Base-by-base conservation (phyloP, 2,888 invertebrate species). In the Teleogryllus oceanicus region DNA sequence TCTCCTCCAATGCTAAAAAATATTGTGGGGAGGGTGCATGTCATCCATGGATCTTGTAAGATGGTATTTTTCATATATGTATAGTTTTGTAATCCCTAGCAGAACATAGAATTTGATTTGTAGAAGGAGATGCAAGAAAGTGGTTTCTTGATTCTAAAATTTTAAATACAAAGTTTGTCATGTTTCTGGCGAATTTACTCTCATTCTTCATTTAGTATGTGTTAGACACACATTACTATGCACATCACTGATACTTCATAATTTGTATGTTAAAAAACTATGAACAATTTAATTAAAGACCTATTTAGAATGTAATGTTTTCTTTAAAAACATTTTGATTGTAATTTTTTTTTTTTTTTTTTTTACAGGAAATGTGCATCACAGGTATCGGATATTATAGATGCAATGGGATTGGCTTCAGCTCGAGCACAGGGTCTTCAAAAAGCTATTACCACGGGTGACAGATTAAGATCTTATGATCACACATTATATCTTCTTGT, bases 381-480 rank as follows among this genome's bases (percentile, higher is more conserved):
- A 78, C 90, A 90, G 85, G 87, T 92, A 83, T 88, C 90, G 1
- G 90, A 90, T 84, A 87, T 94, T 77, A 88, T 95, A 50, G 93
- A 94, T 86, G 88, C 87, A 12, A 89, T 95, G 85, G 95, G 95
- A 0, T 89, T 91, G 85, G 90, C 92, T 80, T 95, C 95, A 3
- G 93, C 94, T 0, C 86, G 87, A 21, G 93, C 94, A 5, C 95
- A 95, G 87, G 93, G 92, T 2, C 88, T 95, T 2, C 90, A 88
- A 83, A 93, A 92, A 85, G 90, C 93, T 1, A 93, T 95, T 83
- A 95, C 94, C 37, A 92, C 92, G 1, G 90, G 93, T 0, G 90
- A 92, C 24, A 92, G 92, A 84, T 86, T 94, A 75, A 84, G 92
- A 86, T 89, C 90, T 86, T 87, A 90, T 82, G 89, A 91, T 83